Percentiles rank a stretch among this genome's conserved stretches.
phyloP scores from a whole-genome alignment of 1,140 invertebrate species.

The Arion vulgaris region DNA sequence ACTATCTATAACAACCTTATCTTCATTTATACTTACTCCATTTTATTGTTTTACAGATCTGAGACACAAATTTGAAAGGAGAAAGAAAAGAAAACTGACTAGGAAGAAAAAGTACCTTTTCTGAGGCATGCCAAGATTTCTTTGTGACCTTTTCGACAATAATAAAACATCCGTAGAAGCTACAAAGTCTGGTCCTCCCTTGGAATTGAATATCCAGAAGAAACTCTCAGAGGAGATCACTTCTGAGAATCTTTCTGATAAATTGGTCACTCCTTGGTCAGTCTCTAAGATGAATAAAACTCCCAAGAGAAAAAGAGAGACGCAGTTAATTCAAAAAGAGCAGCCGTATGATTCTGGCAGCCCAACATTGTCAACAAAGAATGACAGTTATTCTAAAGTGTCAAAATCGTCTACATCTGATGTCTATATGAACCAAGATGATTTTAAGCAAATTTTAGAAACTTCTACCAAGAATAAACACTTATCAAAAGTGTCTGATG shows the following conservation, averaged over 20 bases:
- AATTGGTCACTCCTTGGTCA: neutral
- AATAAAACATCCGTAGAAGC: neutral
- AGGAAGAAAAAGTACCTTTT: conserved; percentile 60
- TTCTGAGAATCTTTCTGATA: neutral
- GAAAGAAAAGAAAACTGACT: conserved; percentile 59
- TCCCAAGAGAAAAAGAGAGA: neutral
- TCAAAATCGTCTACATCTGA: neutral
- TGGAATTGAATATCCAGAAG: neutral
- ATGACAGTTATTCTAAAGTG: neutral
- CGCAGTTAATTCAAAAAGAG: neutral
- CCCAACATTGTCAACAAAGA: neutral
- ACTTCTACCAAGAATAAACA: neutral
- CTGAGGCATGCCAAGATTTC: conserved; percentile 51
- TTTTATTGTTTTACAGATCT: conserved; percentile 53
- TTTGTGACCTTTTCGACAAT: conserved; percentile 52
- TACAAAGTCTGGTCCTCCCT: neutral
- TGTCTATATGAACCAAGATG: neutral
- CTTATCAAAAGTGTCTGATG: neutral
- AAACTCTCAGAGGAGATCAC: neutral
- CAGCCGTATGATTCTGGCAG: neutral
- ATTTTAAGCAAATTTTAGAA: neutral
- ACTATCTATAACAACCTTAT: too few species aligned
- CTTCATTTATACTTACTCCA: neutral
- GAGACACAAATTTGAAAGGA: conserved; percentile 62
- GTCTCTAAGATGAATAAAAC: neutral